Percentiles rank a stretch among this genome's conserved stretches.
phyloP scores from a whole-genome alignment of 2,113 vertebrate genomes.

The Anseranas semipalmata region DNA sequence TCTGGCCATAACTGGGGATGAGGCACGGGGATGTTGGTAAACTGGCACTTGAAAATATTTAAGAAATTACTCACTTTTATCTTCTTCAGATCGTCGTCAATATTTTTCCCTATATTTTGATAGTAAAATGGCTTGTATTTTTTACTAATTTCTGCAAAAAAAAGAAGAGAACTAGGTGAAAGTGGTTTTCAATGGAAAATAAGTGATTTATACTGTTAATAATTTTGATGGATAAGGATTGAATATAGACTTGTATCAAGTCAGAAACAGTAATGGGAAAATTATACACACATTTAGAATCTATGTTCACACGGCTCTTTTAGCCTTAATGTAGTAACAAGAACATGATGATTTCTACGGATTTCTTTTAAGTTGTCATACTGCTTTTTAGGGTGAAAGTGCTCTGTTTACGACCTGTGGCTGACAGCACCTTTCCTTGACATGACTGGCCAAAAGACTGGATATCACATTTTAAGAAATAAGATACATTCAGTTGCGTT shows the following conservation, averaged over 20 bases:
- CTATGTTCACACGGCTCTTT: background rate
- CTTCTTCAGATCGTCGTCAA: conserved; percentile 79
- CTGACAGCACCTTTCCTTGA: background rate
- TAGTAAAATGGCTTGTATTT: conserved; percentile 83
- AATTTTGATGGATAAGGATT: background rate
- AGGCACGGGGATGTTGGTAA: background rate
- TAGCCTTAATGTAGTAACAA: background rate
- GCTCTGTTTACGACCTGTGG: background rate
- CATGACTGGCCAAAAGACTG: background rate
- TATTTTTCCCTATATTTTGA: conserved; percentile 59
- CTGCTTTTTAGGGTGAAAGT: background rate
- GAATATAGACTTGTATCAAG: background rate
- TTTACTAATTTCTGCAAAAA: conserved; percentile 79
- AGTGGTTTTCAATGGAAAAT: background rate
- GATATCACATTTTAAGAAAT: background rate
- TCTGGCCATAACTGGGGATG: background rate
- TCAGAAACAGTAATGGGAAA: background rate
- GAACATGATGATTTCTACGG: background rate
- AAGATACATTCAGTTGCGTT: background rate
- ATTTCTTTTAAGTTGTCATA: background rate
- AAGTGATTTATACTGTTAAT: background rate
- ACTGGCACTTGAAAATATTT: background rate
- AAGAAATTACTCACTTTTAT: conserved; percentile 80
- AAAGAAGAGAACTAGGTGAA: conserved; percentile 28
- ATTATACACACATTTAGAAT: background rate